Conservation (phyloP, 2,888 invertebrate species). For the Drosophila buzzatii region DNA sequence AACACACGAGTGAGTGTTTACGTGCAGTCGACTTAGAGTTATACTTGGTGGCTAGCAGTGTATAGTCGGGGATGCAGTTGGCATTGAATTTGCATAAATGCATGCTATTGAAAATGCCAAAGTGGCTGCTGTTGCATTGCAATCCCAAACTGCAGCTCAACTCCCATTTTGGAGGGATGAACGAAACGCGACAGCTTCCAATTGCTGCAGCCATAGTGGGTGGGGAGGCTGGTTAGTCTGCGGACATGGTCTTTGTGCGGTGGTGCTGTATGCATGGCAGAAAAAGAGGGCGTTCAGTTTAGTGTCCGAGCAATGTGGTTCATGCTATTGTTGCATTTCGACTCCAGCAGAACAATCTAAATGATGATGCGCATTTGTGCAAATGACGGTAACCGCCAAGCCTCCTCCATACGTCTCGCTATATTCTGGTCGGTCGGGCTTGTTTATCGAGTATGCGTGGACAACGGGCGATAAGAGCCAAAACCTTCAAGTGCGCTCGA, state of each 20-base stretch:
- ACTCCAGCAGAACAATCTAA: slow-evolving; percentile 43
- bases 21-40: not conserved
- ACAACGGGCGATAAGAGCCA: slow-evolving; percentile 68
- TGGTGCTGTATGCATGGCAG: slow-evolving; percentile 9
- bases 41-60: slow-evolving; percentile 12
- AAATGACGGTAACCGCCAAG: slow-evolving; percentile 42
- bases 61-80: slow-evolving; percentile 49
- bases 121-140: slow-evolving; percentile 59
- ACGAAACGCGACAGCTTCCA: slow-evolving; percentile 41
- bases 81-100: slow-evolving; percentile 72
- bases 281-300: slow-evolving; percentile 27
- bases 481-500: slow-evolving; percentile 65
- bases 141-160: slow-evolving; percentile 25
- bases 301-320: slow-evolving; percentile 37
- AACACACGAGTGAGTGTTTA: not conserved
- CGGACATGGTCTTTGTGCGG: not conserved
- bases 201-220: slow-evolving; percentile 15
- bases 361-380: slow-evolving; percentile 61
- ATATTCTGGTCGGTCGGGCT: slow-evolving; percentile 24
- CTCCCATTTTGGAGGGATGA: slow-evolving; percentile 28
- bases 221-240: slow-evolving; percentile 9
- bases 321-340: slow-evolving; percentile 61
- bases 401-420: slow-evolving; percentile 15
- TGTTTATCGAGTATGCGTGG: slow-evolving; percentile 66
- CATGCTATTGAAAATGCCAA: slow-evolving; percentile 65